Conservation (phyloP, 2,797 vertebrate species). For the Sebastes cheni region DNA sequence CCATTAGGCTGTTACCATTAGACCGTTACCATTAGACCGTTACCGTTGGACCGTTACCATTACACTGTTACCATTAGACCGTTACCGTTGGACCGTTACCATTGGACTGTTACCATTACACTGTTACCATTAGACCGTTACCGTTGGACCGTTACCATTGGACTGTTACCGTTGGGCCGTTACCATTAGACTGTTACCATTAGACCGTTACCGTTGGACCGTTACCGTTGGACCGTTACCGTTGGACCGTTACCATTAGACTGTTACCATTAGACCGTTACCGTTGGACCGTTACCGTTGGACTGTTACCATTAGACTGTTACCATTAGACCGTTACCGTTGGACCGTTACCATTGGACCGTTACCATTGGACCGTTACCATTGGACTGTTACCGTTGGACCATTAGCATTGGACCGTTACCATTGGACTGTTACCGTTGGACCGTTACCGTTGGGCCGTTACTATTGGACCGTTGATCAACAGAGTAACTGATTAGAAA, state of each 20-base stretch:
- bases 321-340: accelerated
- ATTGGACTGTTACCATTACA: accelerated
- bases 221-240: too few species aligned
- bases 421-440: too few species aligned
- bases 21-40: too few species aligned
- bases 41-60: accelerated
- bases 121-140: too few species aligned
- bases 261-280: accelerated
- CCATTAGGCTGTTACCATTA: accelerated
- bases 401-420: accelerated
- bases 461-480: too few species aligned
- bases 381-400: too few species aligned
- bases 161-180: accelerated
- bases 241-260: accelerated
- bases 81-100: too few species aligned
- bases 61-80: accelerated
- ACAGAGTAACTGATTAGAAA: too few species aligned
- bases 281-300: accelerated
- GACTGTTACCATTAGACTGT: accelerated
- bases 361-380: too few species aligned
- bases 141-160: accelerated
- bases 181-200: accelerated
- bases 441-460: too few species aligned
- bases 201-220: too few species aligned
- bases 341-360: accelerated